A percentile compares a stretch with the other conserved stretches of the same genome.
Conservation (phyloP, 2,797 vertebrate genomes). For the Phalanger gymnotis region DNA sequence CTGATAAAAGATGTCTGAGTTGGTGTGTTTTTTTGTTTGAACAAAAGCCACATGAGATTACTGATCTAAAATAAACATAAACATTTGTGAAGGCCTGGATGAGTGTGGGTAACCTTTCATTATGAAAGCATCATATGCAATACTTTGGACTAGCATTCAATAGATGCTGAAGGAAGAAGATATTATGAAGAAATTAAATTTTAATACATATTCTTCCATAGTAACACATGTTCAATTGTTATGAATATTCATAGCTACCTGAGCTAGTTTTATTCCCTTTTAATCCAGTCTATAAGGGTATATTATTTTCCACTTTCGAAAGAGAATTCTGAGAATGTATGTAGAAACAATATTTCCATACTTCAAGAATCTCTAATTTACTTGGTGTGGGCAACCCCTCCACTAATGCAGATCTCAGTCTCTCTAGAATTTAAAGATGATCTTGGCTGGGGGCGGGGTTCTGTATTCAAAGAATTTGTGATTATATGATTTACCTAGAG, state of each 20-base stretch:
- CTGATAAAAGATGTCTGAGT: slow-evolving; percentile 40
- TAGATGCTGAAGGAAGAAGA: slow-evolving; percentile 65
- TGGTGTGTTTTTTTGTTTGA: slow-evolving; percentile 35
- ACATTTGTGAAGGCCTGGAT: slow-evolving; percentile 63
- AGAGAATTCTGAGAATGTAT: slow-evolving; percentile 65
- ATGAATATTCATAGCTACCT: slow-evolving; percentile 70
- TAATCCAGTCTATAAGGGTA: slow-evolving; percentile 65
- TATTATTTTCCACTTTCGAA: slow-evolving; percentile 71
- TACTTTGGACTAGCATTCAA: slow-evolving; percentile 64
- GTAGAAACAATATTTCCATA: background rate
- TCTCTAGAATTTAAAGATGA: background rate
- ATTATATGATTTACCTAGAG: background rate
- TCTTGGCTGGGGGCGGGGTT: background rate
- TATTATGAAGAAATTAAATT: slow-evolving; percentile 78
- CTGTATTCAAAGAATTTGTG: background rate
- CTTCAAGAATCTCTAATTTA: background rate
- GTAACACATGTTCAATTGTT: slow-evolving; percentile 72
- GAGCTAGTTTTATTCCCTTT: slow-evolving; percentile 59
- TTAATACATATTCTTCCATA: slow-evolving; percentile 69
- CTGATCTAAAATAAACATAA: slow-evolving; percentile 67
- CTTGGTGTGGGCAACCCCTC: background rate
- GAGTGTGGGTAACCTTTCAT: slow-evolving; percentile 66
- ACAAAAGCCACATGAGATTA: slow-evolving; percentile 60
- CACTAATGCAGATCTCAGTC: background rate
- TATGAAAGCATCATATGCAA: slow-evolving; percentile 65